Conservation (phyloP, 2,797 vertebrate species). For the Melopsittacus undulatus region DNA sequence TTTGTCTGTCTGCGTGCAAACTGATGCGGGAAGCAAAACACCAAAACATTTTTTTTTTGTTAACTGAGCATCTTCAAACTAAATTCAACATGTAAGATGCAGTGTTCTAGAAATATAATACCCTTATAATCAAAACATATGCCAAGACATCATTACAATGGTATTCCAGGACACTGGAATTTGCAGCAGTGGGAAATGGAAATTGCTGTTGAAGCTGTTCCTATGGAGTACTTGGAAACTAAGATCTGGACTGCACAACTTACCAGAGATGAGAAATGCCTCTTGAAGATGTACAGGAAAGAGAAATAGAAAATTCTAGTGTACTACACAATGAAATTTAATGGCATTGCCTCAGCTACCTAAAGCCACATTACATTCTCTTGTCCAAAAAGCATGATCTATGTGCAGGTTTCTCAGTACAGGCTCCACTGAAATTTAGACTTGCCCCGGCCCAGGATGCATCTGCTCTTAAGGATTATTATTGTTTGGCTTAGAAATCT, state of each 20-base stretch:
- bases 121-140: background rate
- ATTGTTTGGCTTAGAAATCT: background rate
- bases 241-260: background rate
- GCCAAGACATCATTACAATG: background rate
- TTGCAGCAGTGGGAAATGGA: background rate
- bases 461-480: background rate
- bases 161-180: background rate
- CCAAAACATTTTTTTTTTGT: background rate
- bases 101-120: background rate
- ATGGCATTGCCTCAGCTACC: background rate
- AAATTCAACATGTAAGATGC: background rate
- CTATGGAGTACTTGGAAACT: background rate
- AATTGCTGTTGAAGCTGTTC: background rate
- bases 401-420: accelerated
- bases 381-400: background rate
- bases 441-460: background rate
- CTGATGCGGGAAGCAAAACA: background rate
- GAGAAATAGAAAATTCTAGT: background rate
- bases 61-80: background rate
- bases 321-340: background rate
- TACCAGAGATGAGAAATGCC: background rate
- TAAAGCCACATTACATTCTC: background rate
- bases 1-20: background rate
- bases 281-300: background rate
- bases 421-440: background rate